Percentiles rank a stretch among this genome's conserved stretches.
These are phyloP conservation scores for Porites evermanni DNA, from an alignment of 92 coral and sea anemone species.

Conservation along the genomic window DNA sequence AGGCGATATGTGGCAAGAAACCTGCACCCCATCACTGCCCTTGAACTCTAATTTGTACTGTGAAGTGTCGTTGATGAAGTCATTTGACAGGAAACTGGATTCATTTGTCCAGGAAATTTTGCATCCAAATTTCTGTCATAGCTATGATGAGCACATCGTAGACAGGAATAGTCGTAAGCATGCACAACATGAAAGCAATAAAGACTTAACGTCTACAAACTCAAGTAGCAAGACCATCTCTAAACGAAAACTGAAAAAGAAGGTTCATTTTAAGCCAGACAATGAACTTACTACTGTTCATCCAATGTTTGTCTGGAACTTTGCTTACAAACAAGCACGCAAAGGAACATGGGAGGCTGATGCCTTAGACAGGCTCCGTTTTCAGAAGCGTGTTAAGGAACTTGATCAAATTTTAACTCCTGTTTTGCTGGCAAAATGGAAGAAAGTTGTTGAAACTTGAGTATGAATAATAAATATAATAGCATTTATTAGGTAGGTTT, in stretches of 20 bases:
- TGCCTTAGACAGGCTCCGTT: constrained; percentile 87
- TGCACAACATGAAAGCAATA: neutral
- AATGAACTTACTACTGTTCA: constrained; percentile 70
- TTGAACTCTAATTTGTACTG: constrained; percentile 10
- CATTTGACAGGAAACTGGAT: constrained; percentile 19
- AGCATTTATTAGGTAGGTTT: too few relatives aligned
- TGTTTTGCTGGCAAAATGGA: constrained; percentile 54
- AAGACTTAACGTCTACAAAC: neutral
- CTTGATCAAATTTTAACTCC: constrained; percentile 77
- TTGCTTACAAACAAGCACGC: constrained; percentile 89
- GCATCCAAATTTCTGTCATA: neutral
- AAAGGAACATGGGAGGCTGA: constrained; percentile 88
- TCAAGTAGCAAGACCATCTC: neutral
- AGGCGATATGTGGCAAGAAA: neutral
- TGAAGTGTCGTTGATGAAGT: neutral
- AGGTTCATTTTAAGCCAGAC: constrained; percentile 76
- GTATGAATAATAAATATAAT: neutral
- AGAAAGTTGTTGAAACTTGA: neutral
- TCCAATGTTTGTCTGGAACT: constrained; percentile 83
- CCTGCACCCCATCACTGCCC: neutral
- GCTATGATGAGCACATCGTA: neutral
- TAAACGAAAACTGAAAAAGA: constrained; percentile 36
- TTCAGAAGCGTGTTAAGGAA: constrained; percentile 77
- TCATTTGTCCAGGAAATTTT: constrained; percentile 23
- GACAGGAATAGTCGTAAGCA: neutral